These are phyloP conservation scores for Osmerus eperlanus DNA, from an alignment of 2,113 vertebrate species.

Conservation along the genomic window DNA sequence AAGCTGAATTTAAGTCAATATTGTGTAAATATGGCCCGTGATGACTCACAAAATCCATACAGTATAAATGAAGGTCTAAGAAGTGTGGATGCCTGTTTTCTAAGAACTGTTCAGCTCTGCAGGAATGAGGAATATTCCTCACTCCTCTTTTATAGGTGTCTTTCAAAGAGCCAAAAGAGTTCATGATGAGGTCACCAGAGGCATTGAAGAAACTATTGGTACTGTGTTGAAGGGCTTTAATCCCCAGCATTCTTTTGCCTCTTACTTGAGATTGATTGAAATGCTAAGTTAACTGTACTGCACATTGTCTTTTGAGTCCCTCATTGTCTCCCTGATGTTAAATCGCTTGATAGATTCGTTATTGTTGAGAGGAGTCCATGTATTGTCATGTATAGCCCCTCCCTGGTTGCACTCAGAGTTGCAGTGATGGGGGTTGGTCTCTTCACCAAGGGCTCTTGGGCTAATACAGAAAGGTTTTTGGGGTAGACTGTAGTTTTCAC, in stretches of 20 bases:
- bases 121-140: slow-evolving; percentile 9
- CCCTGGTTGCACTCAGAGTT: slow-evolving; percentile 10
- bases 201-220: slow-evolving; percentile 27
- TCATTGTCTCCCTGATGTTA: slow-evolving; percentile 49
- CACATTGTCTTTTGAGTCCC: slow-evolving; percentile 33
- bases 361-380: slow-evolving; percentile 30
- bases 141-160: slow-evolving; percentile 32
- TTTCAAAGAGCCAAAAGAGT: slow-evolving; percentile 40
- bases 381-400: slow-evolving; percentile 46
- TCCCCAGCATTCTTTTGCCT: slow-evolving; percentile 9
- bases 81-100: no score
- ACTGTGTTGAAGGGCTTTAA: slow-evolving; percentile 12
- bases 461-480: slow-evolving; percentile 14
- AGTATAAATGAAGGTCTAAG: no score
- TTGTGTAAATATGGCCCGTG: no score
- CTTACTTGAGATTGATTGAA: slow-evolving; percentile 55
- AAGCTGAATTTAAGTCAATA: no score
- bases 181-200: slow-evolving; percentile 52
- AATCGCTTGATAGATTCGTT: slow-evolving; percentile 38
- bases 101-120: not conserved
- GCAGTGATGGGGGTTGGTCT: slow-evolving; percentile 40
- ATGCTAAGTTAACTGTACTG: slow-evolving; percentile 54
- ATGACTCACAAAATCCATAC: no score
- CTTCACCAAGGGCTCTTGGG: slow-evolving; percentile 22
- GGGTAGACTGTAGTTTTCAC: slow-evolving; percentile 17